A percentile compares a stretch with the other conserved stretches of the same genome.
These are phyloP conservation scores for Onychorhynchus coronatus DNA, from an alignment of 2,113 vertebrate species.

Conservation along the genomic window DNA sequence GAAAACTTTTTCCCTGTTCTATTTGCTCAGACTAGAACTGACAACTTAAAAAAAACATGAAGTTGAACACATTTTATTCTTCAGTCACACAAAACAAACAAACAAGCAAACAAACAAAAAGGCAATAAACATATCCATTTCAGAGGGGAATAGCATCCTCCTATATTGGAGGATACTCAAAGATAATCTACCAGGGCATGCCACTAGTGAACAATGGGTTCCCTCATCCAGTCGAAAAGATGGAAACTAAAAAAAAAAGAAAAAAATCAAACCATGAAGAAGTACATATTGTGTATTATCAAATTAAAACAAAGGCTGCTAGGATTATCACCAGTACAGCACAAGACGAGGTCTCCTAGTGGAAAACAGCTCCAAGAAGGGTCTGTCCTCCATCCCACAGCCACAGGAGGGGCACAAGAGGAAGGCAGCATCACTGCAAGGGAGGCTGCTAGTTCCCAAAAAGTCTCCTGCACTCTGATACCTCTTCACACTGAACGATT, in stretches of 20 bases:
- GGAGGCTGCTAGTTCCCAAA: background rate
- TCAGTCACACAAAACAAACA: background rate
- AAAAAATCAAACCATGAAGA: background rate
- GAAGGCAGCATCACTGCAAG: background rate
- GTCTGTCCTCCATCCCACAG: background rate
- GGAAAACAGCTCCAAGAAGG: rapidly evolving
- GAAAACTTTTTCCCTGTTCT: background rate
- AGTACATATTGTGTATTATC: background rate
- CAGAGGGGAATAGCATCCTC: background rate
- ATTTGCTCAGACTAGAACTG: background rate
- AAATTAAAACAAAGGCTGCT: background rate
- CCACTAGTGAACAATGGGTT: background rate
- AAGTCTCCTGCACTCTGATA: background rate
- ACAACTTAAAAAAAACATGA: background rate
- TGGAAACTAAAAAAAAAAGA: background rate
- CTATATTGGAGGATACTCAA: background rate
- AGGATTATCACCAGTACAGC: background rate
- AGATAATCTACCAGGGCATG: background rate
- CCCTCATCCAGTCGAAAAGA: background rate
- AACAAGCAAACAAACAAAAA: background rate
- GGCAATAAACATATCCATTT: background rate
- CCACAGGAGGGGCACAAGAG: rapidly evolving
- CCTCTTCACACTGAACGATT: background rate
- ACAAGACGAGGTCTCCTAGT: background rate
- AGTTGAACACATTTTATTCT: background rate